Evolutionary conservation across 2,888 invertebrate genomes (phyloP).

Genomic region (Xestia rhomboidea): DNA sequence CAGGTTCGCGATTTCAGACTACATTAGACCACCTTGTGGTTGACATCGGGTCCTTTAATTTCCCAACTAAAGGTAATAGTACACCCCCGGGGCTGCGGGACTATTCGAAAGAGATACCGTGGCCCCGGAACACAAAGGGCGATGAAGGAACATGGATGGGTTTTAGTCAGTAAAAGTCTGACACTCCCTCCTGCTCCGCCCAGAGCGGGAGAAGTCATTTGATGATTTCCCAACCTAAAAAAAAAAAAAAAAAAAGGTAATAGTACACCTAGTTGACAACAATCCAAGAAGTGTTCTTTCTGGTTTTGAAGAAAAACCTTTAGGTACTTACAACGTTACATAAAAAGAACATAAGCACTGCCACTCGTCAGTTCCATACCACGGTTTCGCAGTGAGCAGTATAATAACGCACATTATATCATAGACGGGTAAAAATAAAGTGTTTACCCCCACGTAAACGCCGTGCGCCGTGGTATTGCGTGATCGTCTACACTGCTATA

Average conservation of each 20-base stretch:
- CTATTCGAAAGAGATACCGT: too few relatives aligned
- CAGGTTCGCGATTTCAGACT: background rate
- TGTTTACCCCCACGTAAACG: constrained; percentile 48
- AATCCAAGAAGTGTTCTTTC: background rate
- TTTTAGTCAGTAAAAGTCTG: too few relatives aligned
- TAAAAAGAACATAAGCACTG: constrained; percentile 20
- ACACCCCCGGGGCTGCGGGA: too few relatives aligned
- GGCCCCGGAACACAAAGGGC: too few relatives aligned
- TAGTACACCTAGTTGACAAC: background rate
- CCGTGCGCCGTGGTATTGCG: constrained; percentile 54
- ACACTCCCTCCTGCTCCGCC: too few relatives aligned
- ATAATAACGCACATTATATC: constrained; percentile 59
- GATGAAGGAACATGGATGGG: too few relatives aligned
- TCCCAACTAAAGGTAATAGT: background rate
- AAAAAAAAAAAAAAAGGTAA: too few relatives aligned
- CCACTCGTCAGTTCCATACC: constrained; percentile 36
- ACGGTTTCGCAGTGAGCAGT: constrained; percentile 27
- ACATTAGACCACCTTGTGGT: background rate
- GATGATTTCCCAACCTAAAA: too few relatives aligned
- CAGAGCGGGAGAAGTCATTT: too few relatives aligned
- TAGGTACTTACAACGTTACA: constrained; percentile 16
- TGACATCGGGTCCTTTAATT: background rate
- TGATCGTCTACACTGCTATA: constrained; percentile 58
- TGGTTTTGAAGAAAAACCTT: background rate
- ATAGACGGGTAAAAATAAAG: constrained; percentile 58